Evolutionary conservation across 2,888 invertebrate genomes (phyloP).

Genomic region (Pandemis corylana): DNA sequence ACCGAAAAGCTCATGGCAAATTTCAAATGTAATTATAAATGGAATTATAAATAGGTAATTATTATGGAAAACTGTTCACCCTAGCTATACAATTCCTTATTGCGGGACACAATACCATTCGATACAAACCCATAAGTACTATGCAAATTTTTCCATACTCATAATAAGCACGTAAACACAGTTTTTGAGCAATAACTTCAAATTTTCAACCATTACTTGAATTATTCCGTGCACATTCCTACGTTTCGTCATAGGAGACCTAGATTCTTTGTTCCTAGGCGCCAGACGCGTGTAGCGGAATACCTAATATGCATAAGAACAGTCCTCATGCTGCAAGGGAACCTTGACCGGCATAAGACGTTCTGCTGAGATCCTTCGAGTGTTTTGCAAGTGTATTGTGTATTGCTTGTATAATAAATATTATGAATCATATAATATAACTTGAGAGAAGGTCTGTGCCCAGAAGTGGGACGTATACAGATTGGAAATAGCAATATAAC

Average conservation of each 20-base stretch:
- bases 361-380: conserved; percentile 22
- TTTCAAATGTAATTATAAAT: no score
- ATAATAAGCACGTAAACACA: neutral
- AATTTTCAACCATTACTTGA: neutral
- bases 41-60: no score
- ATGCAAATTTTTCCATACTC: neutral
- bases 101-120: no score
- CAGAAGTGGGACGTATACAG: no score
- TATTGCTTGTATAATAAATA: conserved; percentile 1
- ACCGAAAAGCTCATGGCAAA: no score
- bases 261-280: conserved; percentile 64
- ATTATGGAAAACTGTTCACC: no score
- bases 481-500: no score
- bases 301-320: conserved; percentile 59
- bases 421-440: neutral
- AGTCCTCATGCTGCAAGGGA: conserved; percentile 67
- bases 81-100: neutral
- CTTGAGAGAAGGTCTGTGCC: no score
- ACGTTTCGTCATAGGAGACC: conserved; percentile 53
- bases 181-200: conserved; percentile 7
- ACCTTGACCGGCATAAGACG: conserved; percentile 70
- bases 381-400: conserved; percentile 9
- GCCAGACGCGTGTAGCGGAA: conserved; percentile 61
- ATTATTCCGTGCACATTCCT: conserved; percentile 46
- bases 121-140: no score